phyloP scores from a whole-genome alignment of 2,888 invertebrate genomes.

The Synergus japonicus region DNA sequence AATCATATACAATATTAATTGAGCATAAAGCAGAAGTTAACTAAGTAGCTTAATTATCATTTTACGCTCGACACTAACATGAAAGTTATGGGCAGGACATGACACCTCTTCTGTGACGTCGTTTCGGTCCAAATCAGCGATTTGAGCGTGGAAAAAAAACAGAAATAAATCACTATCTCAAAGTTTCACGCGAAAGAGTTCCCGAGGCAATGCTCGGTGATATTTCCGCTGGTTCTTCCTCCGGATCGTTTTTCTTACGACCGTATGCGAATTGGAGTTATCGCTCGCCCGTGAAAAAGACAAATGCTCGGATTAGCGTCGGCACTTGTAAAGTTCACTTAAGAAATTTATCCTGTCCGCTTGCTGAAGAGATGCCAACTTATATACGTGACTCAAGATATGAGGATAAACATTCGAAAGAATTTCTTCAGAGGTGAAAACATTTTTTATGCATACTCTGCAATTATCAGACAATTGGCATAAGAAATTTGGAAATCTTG shows the following conservation, averaged over 20 bases:
- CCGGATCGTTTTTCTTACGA: conserved; percentile 28
- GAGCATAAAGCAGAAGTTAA: background rate
- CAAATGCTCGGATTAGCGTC: conserved; percentile 19
- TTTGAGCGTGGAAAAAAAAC: background rate
- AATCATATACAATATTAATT: too few relatives aligned
- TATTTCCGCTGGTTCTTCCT: conserved; percentile 3
- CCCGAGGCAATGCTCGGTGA: conserved; percentile 1
- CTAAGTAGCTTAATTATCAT: background rate
- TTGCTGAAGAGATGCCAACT: background rate
- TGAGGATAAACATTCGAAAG: background rate
- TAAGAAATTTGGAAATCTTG: background rate
- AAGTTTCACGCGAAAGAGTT: conserved; percentile 23
- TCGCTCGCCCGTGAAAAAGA: conserved; percentile 20
- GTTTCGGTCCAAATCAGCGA: background rate
- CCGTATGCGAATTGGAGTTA: conserved; percentile 28
- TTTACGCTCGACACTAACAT: background rate
- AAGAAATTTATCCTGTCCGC: conserved; percentile 5
- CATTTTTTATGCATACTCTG: too few relatives aligned
- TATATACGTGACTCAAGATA: background rate
- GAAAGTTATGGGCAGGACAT: background rate
- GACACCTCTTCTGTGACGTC: background rate
- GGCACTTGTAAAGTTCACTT: conserved; percentile 25
- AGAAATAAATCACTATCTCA: background rate
- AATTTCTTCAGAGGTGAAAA: too few relatives aligned
- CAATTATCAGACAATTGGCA: too few relatives aligned